A percentile compares a stretch with the other conserved stretches of the same genome.
Evolutionary conservation across 92 coral and sea anemone species (phyloP).

Genomic region (Virgularia gustaviana): DNA sequence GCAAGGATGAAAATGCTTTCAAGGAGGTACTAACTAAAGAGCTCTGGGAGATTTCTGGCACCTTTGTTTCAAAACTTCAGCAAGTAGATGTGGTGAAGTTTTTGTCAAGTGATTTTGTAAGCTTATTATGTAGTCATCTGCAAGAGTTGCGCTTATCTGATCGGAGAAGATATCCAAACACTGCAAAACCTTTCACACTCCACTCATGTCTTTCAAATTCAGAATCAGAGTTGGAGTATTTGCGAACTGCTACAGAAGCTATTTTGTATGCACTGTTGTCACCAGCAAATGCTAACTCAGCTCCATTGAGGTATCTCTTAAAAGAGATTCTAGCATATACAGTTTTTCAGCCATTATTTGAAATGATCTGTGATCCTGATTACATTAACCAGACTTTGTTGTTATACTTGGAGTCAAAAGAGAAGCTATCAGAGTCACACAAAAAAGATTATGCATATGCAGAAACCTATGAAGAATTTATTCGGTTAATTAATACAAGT

Average conservation of each 20-base stretch:
- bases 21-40: slow-evolving; percentile 87
- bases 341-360: slow-evolving; percentile 86
- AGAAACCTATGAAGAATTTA: slow-evolving; percentile 96
- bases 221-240: slow-evolving; percentile 69
- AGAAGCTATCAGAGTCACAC: slow-evolving; percentile 82
- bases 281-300: slow-evolving; percentile 63
- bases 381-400: slow-evolving; percentile 86
- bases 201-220: slow-evolving; percentile 80
- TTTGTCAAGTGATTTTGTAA: slow-evolving; percentile 84
- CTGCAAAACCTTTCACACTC: slow-evolving; percentile 75
- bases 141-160: slow-evolving; percentile 88
- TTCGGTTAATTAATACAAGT: slow-evolving; percentile 83
- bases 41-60: slow-evolving; percentile 69
- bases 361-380: slow-evolving; percentile 93
- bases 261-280: slow-evolving; percentile 76
- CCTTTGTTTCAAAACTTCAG: slow-evolving; percentile 69
- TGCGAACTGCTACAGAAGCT: slow-evolving; percentile 78
- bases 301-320: slow-evolving; percentile 69
- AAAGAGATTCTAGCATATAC: slow-evolving; percentile 87
- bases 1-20: slow-evolving; percentile 91
- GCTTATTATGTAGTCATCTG: slow-evolving; percentile 80
- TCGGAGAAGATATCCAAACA: slow-evolving; percentile 62
- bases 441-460: slow-evolving; percentile 99
- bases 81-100: slow-evolving; percentile 86
- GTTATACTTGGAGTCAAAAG: slow-evolving; percentile 79